Evolutionary conservation across 2,888 invertebrate genomes (phyloP), one percentile per base, ranked within the genome.

Genomic region (Pammene fasciana): DNA sequence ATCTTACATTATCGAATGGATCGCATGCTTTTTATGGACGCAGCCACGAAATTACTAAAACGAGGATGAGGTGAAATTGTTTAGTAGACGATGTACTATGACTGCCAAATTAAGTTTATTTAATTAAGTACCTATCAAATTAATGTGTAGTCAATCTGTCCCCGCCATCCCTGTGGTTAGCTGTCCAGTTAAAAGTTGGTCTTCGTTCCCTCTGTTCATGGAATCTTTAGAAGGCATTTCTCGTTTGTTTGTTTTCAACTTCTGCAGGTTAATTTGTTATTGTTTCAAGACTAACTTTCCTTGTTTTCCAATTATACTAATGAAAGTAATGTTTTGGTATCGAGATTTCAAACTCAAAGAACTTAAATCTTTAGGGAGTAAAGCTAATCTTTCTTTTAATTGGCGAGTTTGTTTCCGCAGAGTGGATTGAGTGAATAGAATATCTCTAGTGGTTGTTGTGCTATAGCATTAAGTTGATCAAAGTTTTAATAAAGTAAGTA

Each of bases 271-370:
- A 65, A 70, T 65, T 70, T 70, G 65, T 68, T 68, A 68, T 68
- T 68, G 68, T 65, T 65, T 60, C 43, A 54, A 65, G 64, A 34
- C 43, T 41, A 68, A 59, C 52, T 65, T 65, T 55, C 10, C 54
- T 65, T 70, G 65, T 65, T 70, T 65, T 65, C 65, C 65, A 65
- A 70, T 70, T 70, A 60, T 60, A 60, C 70, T 70, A 70, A 70
- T 68, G 68, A 68, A 52, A 52, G 54, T 38, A 59, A 65, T 54
- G 65, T 62, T 64, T 48, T 50, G 34, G 54, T 18, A 62, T 26
- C 55, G 43, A 45, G 56, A 16, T 50, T 36, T 46, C 8, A 38
- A 57, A 38, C 11, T 10, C 11, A 4, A 45, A 34, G n/a, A 62
- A 41, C 9, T 43, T 18, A 46, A 50, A 52, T 64, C 62, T 64